Conservation (phyloP, 2,113 vertebrate species). For the Misgurnus anguillicaudatus region DNA sequence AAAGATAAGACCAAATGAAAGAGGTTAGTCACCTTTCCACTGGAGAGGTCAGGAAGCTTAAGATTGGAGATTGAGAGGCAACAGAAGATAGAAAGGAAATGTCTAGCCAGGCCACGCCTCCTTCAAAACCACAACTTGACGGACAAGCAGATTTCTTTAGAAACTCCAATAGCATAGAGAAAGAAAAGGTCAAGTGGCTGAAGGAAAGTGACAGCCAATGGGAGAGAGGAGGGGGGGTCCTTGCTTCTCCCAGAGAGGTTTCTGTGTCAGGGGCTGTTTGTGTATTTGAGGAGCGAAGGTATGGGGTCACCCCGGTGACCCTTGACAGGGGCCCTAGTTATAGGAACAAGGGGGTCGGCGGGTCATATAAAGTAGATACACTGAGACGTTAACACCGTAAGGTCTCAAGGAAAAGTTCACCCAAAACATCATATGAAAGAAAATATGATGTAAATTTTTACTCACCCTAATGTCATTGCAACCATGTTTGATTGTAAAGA, state of each 20-base stretch:
- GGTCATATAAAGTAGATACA: conserved; percentile 14
- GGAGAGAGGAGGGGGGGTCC: neutral
- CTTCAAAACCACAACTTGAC: conserved; percentile 38
- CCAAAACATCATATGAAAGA: neutral
- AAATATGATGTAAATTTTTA: neutral
- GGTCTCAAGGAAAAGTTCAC: neutral
- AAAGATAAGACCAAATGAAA: conserved; percentile 29
- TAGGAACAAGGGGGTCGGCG: conserved; percentile 28
- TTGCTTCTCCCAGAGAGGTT: neutral
- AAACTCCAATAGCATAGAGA: conserved; percentile 17
- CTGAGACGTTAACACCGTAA: conserved; percentile 3
- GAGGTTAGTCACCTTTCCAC: conserved; percentile 22
- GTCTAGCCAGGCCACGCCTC: conserved; percentile 11
- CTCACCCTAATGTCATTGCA: no score
- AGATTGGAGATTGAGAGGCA: conserved; percentile 17
- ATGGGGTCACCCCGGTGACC: conserved; percentile 11
- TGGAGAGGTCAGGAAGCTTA: conserved; percentile 42
- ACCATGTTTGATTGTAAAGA: no score
- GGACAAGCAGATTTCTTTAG: conserved; percentile 16
- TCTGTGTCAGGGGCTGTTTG: conserved; percentile 13
- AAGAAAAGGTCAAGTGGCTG: conserved; percentile 27
- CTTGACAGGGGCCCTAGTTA: conserved; percentile 33
- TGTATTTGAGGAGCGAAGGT: conserved; percentile 9
- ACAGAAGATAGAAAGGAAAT: conserved; percentile 38
- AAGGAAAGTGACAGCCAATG: conserved; percentile 8